phyloP scores from a whole-genome alignment of 2,797 vertebrate genomes.

The Myripristis jacobus region DNA sequence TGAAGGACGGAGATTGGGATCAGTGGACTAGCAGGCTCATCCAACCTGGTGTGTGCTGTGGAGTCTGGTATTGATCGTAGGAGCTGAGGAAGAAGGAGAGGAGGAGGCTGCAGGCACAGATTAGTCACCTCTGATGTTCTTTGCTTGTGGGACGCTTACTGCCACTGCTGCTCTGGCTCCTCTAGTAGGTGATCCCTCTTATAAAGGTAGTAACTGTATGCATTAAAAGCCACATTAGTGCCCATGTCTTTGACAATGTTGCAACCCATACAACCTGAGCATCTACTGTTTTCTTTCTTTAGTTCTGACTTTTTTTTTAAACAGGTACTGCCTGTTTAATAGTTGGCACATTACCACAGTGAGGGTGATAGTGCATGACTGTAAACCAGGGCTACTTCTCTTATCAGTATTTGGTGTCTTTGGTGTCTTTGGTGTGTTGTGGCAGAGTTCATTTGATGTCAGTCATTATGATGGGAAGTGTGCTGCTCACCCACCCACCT shows the following conservation, averaged over 20 bases:
- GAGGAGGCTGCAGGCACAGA: conserved; percentile 58
- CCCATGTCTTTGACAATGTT: conserved; percentile 11
- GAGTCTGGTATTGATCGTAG: conserved; percentile 70
- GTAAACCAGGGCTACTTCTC: not conserved
- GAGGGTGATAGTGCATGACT: conserved; percentile 7
- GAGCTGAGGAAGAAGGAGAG: conserved; percentile 47
- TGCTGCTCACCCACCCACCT: not conserved
- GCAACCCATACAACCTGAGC: conserved; percentile 10
- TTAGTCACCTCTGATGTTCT: conserved; percentile 61
- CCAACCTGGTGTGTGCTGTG: conserved; percentile 53
- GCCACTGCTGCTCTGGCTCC: conserved; percentile 28
- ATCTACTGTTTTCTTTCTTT: not conserved
- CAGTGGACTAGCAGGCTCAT: conserved; percentile 61
- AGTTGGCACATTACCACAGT: not conserved
- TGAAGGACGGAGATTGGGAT: conserved; percentile 70
- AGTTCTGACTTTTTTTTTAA: not conserved
- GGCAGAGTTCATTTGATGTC: conserved; percentile 31
- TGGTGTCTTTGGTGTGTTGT: conserved; percentile 16
- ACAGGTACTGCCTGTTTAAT: conserved; percentile 5
- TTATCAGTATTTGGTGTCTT: conserved; percentile 10
- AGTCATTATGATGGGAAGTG: conserved; percentile 14
- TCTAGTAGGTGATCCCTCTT: conserved; percentile 10
- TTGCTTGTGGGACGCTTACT: conserved; percentile 36
- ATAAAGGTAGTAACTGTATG: conserved; percentile 19
- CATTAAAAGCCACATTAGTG: conserved; percentile 22